These are phyloP conservation scores for Dasypus novemcinctus DNA, from an alignment of 2,113 vertebrate genomes.

Conservation along the genomic window DNA sequence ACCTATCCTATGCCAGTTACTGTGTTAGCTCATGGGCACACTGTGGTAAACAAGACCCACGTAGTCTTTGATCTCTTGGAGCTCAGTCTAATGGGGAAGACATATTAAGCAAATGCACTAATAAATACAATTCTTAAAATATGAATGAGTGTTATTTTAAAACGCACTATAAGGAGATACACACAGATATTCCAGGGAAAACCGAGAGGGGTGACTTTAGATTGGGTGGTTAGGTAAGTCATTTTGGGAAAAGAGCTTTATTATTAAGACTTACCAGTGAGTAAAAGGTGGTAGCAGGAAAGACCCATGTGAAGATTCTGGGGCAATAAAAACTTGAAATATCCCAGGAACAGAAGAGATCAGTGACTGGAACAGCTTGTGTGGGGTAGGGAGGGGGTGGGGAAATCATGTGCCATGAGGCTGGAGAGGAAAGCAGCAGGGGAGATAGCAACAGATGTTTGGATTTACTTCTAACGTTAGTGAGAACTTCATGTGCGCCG, in stretches of 20 bases:
- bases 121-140: neutral
- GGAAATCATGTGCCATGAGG: neutral
- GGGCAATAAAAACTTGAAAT: neutral
- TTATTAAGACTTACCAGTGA: neutral
- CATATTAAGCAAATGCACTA: neutral
- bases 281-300: neutral
- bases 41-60: neutral
- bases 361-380: too few species aligned
- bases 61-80: neutral
- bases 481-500: neutral
- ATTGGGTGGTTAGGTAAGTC: neutral
- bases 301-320: neutral
- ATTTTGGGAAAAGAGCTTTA: neutral
- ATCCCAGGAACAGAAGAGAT: neutral
- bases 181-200: neutral
- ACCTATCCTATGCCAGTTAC: accelerated
- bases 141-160: neutral
- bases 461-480: neutral
- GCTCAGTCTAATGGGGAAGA: neutral
- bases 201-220: neutral
- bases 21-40: neutral
- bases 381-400: neutral
- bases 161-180: neutral
- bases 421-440: neutral
- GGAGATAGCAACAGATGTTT: neutral